These are phyloP conservation scores for Myzus persicae DNA, from an alignment of 1,140 invertebrate genomes.

Conservation along the genomic window DNA sequence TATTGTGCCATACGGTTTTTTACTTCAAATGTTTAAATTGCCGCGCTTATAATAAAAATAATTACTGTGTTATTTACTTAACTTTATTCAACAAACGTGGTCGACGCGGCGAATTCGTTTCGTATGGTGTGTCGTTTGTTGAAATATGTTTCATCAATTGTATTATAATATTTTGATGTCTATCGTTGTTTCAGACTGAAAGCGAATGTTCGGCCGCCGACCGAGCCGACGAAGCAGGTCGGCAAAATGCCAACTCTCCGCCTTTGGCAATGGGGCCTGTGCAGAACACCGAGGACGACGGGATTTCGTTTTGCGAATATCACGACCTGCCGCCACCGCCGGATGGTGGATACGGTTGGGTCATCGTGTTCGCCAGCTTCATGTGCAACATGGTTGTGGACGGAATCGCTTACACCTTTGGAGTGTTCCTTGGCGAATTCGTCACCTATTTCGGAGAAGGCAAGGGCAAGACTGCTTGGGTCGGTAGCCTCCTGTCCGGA, in stretches of 20 bases:
- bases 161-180: neutral
- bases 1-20: neutral
- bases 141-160: neutral
- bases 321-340: constrained; percentile 82
- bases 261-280: constrained; percentile 66
- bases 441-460: constrained; percentile 82
- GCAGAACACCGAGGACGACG: constrained; percentile 69
- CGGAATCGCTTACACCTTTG: constrained; percentile 94
- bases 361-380: constrained; percentile 94
- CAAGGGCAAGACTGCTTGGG: constrained; percentile 91
- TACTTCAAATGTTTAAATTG: neutral
- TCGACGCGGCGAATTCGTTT: neutral
- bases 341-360: constrained; percentile 90
- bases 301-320: constrained; percentile 76
- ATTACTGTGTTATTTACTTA: neutral
- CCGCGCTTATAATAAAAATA: neutral
- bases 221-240: constrained; percentile 79
- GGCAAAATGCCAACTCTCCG: constrained; percentile 70
- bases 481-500: constrained; percentile 91
- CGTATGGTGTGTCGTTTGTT: neutral
- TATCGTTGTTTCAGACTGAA: constrained; percentile 71
- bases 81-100: neutral
- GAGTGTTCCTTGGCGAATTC: constrained; percentile 85
- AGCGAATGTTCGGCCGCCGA: constrained; percentile 72
- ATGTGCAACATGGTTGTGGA: constrained; percentile 99